phyloP scores from a whole-genome alignment of 2,113 vertebrate genomes.

The Ondatra zibethicus region DNA sequence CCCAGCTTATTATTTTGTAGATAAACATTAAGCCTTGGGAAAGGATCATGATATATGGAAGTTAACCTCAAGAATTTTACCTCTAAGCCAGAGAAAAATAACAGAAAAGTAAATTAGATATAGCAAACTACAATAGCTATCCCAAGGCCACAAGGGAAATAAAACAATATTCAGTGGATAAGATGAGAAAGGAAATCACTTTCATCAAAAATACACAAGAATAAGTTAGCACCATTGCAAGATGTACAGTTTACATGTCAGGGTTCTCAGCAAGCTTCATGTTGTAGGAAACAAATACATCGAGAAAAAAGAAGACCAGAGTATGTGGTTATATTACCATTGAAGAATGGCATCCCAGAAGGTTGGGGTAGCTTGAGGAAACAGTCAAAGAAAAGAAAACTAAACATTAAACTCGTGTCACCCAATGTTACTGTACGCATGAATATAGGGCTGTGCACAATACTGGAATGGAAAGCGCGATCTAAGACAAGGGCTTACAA shows the following conservation, averaged over 20 bases:
- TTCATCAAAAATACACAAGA: slow-evolving; percentile 32
- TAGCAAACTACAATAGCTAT: background rate
- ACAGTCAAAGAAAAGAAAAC: background rate
- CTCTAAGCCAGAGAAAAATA: background rate
- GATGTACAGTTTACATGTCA: background rate
- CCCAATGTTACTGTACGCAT: background rate
- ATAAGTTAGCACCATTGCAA: background rate
- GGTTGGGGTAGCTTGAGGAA: background rate
- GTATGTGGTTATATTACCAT: background rate
- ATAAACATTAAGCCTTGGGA: background rate
- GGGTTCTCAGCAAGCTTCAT: background rate
- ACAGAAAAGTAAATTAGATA: slow-evolving; percentile 31
- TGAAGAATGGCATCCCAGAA: background rate
- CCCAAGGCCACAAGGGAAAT: background rate
- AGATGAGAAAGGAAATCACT: background rate
- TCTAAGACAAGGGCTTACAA: background rate
- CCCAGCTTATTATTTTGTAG: background rate
- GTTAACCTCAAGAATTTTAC: slow-evolving; percentile 29
- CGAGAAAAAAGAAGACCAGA: background rate
- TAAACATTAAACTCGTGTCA: background rate
- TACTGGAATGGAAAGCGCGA: background rate
- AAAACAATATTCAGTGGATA: background rate
- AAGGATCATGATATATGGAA: background rate
- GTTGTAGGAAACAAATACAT: background rate
- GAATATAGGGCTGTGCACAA: background rate